Percentiles rank a stretch among this genome's conserved stretches.
Evolutionary conservation across 2,888 invertebrate genomes (phyloP).

Genomic region (Philhelius pedissequus): DNA sequence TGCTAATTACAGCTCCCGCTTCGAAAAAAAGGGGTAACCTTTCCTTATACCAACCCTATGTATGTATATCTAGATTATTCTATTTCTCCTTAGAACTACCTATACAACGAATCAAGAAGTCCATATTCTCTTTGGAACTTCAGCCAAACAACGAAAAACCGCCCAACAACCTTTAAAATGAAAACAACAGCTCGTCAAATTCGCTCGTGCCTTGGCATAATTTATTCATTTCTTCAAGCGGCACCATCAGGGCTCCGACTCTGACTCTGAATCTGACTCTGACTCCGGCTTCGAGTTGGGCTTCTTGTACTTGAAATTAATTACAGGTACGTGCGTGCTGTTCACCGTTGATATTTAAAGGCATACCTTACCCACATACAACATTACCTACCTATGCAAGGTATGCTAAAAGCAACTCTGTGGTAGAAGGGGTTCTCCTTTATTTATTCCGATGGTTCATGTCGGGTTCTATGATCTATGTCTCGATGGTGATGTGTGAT

Average conservation of each 20-base stretch:
- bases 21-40: slow-evolving; percentile 40
- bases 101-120: not conserved
- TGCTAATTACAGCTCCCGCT: slow-evolving; percentile 52
- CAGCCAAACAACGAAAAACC: not conserved
- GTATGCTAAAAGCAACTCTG: too few species aligned
- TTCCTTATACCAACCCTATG: not conserved
- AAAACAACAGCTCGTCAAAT: slow-evolving; percentile 66
- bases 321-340: slow-evolving; percentile 61
- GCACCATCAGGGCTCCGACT: not conserved
- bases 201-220: slow-evolving; percentile 62
- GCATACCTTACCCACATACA: not conserved
- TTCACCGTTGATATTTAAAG: slow-evolving; percentile 1
- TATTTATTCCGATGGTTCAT: not conserved
- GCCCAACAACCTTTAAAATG: slow-evolving; percentile 10
- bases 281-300: slow-evolving; percentile 28
- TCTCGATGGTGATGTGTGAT: slow-evolving; percentile 72
- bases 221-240: slow-evolving; percentile 54
- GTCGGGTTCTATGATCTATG: slow-evolving; percentile 58
- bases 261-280: too few species aligned
- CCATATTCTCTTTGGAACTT: not conserved
- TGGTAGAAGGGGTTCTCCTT: slow-evolving; percentile 2
- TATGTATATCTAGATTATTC: not conserved
- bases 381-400: too few species aligned
- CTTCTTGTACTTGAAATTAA: slow-evolving; percentile 48
- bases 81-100: not conserved